These are phyloP conservation scores for Machaerirhynchus nigripectus DNA, from an alignment of 2,113 vertebrate genomes.

Conservation along the genomic window DNA sequence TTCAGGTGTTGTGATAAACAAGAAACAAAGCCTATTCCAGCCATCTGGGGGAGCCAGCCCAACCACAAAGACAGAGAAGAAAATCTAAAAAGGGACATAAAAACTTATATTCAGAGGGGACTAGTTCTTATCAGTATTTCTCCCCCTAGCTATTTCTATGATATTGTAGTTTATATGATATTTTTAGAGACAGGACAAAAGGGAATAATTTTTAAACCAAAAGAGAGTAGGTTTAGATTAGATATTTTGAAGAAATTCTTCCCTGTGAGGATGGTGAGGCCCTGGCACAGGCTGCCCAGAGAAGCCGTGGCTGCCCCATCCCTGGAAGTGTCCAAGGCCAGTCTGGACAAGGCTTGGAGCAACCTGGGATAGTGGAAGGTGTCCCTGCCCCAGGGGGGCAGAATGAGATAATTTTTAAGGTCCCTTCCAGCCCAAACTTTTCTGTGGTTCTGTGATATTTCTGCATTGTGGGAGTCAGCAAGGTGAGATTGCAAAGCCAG, in stretches of 20 bases:
- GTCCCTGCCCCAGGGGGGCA: not conserved
- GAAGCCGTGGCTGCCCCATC: not conserved
- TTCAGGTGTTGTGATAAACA: not conserved
- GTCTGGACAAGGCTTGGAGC: accelerated
- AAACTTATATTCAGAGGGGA: accelerated
- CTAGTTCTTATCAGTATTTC: not conserved
- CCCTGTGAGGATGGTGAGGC: accelerated
- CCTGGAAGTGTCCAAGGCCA: not conserved
- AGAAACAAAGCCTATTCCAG: not conserved
- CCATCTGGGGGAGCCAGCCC: not conserved
- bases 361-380: accelerated
- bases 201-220: not conserved
- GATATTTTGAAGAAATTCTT: not conserved
- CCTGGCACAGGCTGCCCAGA: not conserved
- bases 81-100: not conserved
- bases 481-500: not conserved
- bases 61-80: not conserved
- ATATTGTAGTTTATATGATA: not conserved
- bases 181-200: not conserved
- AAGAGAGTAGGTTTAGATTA: not conserved
- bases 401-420: not conserved
- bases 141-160: accelerated
- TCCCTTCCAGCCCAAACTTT: not conserved
- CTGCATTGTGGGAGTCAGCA: not conserved
- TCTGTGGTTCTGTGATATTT: not conserved